Percentiles rank a stretch among this genome's conserved stretches.
These are phyloP conservation scores for Cryptocephalus primarius DNA, from an alignment of 2,888 invertebrate species.

Conservation along the genomic window DNA sequence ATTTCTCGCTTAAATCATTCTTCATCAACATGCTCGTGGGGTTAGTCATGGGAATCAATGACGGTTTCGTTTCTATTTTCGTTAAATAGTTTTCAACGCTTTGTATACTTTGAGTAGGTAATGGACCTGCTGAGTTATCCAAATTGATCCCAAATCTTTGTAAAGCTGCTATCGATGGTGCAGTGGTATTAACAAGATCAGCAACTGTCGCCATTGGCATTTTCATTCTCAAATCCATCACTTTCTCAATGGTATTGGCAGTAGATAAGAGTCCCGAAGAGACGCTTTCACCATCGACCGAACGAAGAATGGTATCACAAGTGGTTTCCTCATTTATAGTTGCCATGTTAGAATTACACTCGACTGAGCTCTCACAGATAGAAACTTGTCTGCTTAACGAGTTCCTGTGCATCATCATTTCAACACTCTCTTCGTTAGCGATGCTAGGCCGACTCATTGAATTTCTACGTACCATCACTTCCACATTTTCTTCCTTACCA, in stretches of 20 bases:
- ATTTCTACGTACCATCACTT: slow-evolving; percentile 27
- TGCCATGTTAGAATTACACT: slow-evolving; percentile 23
- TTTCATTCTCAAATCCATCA: slow-evolving; percentile 62
- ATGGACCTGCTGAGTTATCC: slow-evolving; percentile 35
- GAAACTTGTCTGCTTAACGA: slow-evolving; percentile 10
- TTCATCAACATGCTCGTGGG: slow-evolving; percentile 14
- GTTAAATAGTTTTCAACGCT: slow-evolving; percentile 49
- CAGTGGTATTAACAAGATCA: slow-evolving; percentile 40
- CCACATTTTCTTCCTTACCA: slow-evolving; percentile 28
- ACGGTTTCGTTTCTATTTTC: slow-evolving; percentile 38
- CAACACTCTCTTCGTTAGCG: slow-evolving; percentile 27
- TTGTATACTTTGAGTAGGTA: slow-evolving; percentile 47
- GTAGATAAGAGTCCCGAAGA: slow-evolving; percentile 2
- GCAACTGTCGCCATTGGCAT: slow-evolving; percentile 42
- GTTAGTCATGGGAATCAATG: slow-evolving; percentile 10
- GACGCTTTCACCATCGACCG: not conserved
- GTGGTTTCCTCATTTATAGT: slow-evolving; percentile 23
- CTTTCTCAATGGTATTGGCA: slow-evolving; percentile 34
- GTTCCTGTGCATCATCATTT: slow-evolving; percentile 24
- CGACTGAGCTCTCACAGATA: slow-evolving; percentile 30
- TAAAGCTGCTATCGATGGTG: slow-evolving; percentile 44
- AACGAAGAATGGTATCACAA: slow-evolving; percentile 19
- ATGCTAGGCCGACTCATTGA: slow-evolving; percentile 16
- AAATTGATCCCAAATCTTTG: slow-evolving; percentile 39
- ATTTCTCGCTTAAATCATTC: slow-evolving; percentile 13